Conservation (phyloP, 1,140 invertebrate genomes). For the Venustaconcha ellipsiformis region DNA sequence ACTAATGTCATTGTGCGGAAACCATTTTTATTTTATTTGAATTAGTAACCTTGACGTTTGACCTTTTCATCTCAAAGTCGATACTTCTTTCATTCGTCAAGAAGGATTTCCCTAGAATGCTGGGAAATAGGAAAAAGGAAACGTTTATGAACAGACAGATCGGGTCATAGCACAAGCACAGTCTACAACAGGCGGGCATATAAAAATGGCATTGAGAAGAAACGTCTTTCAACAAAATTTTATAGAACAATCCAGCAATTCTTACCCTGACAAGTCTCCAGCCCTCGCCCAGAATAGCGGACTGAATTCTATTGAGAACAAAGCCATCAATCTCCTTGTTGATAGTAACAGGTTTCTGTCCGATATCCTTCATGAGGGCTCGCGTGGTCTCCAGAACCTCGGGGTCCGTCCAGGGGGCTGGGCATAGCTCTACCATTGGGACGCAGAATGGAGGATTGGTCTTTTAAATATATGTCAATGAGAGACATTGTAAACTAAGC, state of each 20-base stretch:
- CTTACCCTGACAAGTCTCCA: conserved; percentile 81
- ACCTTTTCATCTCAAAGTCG: no score
- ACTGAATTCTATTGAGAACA: conserved; percentile 94
- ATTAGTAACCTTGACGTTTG: no score
- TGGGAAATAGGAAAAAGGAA: neutral
- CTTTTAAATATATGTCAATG: conserved; percentile 60
- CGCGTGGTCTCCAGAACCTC: conserved; percentile 78
- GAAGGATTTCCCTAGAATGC: no score
- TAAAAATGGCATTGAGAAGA: neutral
- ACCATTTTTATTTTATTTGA: no score
- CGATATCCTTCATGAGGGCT: conserved; percentile 86
- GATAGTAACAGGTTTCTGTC: conserved; percentile 88
- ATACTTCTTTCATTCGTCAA: no score
- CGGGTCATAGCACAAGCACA: neutral
- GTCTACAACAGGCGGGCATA: neutral
- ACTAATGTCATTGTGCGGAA: no score
- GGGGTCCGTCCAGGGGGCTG: conserved; percentile 85
- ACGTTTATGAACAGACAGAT: neutral
- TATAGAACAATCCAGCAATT: neutral
- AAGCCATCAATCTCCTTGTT: conserved; percentile 92
- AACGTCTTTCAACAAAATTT: neutral
- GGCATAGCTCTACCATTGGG: conserved; percentile 92
- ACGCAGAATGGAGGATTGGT: conserved; percentile 97
- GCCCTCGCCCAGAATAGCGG: conserved; percentile 92
- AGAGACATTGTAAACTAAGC: no score